These are phyloP conservation scores for Ateles fusciceps DNA, from an alignment of 2,797 vertebrate species.

Conservation along the genomic window DNA sequence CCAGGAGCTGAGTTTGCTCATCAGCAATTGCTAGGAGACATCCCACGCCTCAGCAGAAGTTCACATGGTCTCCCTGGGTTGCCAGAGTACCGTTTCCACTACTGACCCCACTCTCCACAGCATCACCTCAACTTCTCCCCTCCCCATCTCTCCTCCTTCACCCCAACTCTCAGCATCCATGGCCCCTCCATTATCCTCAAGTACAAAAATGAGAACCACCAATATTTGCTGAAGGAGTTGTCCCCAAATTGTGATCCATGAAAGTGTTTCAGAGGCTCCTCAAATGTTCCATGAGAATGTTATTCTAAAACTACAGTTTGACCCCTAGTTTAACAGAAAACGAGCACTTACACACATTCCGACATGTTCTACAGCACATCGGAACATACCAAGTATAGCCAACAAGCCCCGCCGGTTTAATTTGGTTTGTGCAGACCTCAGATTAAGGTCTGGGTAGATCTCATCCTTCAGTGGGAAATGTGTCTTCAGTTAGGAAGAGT, in stretches of 20 bases:
- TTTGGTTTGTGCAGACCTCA: neutral
- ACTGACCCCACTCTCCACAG: neutral
- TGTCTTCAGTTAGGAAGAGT: neutral
- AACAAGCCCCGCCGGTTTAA: rapidly evolving
- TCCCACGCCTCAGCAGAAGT: neutral
- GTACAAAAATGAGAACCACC: neutral
- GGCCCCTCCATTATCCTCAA: neutral
- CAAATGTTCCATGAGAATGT: neutral
- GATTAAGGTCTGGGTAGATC: neutral
- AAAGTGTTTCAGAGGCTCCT: neutral
- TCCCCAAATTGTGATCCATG: neutral
- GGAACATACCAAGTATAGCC: neutral
- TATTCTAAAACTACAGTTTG: constrained; percentile 11
- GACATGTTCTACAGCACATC: rapidly evolving
- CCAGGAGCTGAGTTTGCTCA: neutral
- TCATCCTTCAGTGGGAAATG: neutral
- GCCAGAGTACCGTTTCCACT: neutral
- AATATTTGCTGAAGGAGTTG: neutral
- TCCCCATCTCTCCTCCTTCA: neutral
- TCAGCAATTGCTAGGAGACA: neutral
- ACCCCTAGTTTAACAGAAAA: neutral
- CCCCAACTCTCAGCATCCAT: neutral
- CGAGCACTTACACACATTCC: neutral
- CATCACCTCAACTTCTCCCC: neutral
- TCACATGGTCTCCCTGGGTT: neutral